Evolutionary conservation across 2,888 invertebrate species (phyloP).

Genomic region (Dorcus hopei): DNA sequence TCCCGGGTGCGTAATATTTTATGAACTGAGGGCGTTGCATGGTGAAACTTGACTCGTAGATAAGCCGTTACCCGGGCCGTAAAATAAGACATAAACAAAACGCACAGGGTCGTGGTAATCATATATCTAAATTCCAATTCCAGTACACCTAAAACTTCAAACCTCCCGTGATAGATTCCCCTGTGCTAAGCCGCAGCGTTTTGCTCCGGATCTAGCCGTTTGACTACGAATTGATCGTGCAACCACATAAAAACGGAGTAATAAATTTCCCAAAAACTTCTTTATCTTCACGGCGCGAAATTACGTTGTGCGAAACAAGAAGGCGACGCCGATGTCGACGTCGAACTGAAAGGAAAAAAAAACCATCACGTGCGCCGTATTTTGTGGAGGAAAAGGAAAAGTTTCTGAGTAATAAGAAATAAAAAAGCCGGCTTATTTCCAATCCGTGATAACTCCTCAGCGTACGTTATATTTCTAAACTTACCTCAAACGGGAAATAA

Average conservation of each 20-base stretch:
- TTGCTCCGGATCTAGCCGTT: too few relatives aligned
- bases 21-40: too few relatives aligned
- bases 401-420: background rate
- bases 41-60: too few relatives aligned
- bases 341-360: background rate
- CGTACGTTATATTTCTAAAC: slow-evolving; percentile 12
- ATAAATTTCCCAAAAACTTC: slow-evolving; percentile 3
- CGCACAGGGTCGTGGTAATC: background rate
- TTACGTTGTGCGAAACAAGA: background rate
- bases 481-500: too few relatives aligned
- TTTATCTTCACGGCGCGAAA: slow-evolving; percentile 1
- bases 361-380: background rate
- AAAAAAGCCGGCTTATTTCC: slow-evolving; percentile 11
- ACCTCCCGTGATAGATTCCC: slow-evolving; percentile 11
- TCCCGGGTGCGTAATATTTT: too few relatives aligned
- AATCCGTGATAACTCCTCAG: slow-evolving; percentile 19
- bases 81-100: too few relatives aligned
- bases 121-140: slow-evolving; percentile 10
- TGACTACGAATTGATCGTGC: too few relatives aligned
- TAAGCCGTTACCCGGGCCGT: too few relatives aligned
- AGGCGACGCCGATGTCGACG: background rate
- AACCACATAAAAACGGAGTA: background rate
- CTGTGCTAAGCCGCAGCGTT: background rate
- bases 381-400: background rate
- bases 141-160: slow-evolving; percentile 6